A percentile compares a stretch with the other conserved stretches of the same genome.
These are phyloP conservation scores for Scopus umbretta DNA, from an alignment of 2,113 vertebrate genomes.

Conservation along the genomic window DNA sequence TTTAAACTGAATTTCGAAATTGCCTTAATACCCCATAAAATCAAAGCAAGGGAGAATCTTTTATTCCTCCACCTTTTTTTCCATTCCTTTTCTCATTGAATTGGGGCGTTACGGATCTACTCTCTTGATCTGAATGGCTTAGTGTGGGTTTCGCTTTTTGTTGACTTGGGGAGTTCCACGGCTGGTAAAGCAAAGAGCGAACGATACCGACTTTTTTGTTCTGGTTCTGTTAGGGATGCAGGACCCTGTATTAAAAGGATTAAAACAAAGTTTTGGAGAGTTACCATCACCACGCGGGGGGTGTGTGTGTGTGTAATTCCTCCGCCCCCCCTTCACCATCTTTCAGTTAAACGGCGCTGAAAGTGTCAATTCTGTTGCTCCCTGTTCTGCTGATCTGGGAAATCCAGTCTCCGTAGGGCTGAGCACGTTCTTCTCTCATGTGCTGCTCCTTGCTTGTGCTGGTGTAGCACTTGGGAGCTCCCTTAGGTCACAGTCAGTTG, in stretches of 20 bases:
- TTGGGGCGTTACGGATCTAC: background rate
- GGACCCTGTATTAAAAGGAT: background rate
- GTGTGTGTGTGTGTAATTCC: background rate
- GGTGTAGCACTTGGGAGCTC: background rate
- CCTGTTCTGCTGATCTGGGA: background rate
- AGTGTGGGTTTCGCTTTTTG: background rate
- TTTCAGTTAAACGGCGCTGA: too few relatives aligned
- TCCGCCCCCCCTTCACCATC: background rate
- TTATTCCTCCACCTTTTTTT: background rate
- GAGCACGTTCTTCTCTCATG: background rate
- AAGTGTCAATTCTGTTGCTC: background rate
- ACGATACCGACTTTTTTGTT: background rate
- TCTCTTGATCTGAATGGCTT: background rate
- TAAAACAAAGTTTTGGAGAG: background rate
- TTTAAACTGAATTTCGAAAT: background rate
- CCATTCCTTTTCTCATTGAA: fast-evolving
- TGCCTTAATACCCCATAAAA: too few relatives aligned
- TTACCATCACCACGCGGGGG: background rate
- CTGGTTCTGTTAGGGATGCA: background rate
- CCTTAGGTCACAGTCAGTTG: background rate
- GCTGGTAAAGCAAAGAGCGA: background rate
- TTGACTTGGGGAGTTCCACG: fast-evolving
- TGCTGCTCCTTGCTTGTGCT: background rate
- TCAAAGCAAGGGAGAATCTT: background rate
- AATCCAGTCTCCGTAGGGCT: background rate